Evolutionary conservation across 2,888 invertebrate genomes (phyloP), one percentile per base, ranked within the genome.

Genomic region (Eretmocerus hayati): DNA sequence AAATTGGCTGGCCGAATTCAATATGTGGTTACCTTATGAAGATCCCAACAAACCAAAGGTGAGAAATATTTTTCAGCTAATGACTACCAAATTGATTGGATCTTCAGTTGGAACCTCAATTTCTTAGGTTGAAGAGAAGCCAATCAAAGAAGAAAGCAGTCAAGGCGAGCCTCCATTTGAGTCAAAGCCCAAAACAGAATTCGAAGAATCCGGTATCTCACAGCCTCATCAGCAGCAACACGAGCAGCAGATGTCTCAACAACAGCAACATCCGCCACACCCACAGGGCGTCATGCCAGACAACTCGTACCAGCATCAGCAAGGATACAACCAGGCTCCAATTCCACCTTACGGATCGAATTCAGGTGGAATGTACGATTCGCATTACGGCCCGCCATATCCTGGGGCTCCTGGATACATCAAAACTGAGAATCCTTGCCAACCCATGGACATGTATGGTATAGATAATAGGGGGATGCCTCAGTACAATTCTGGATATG

Each of bases 1-100:
- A 72, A 97, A 97, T 75, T 97, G 96, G 97, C 75, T 90, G 60
- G 87, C 91, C 2, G 99, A 99, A 72, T 99, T 92, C 69, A 93
- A 97, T 67, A 90, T 91, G 84, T 99, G 97, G 96, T 75, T 94
- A 48, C 97, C 97, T 0, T 72, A 81, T 26, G 84, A 85, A 48
- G 77, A 81, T 2, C 65, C 69, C 4, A 56, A 60, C 46, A 54
- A 59, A 6, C 55, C 57, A 1, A 60, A 60, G 21, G 51, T 52
- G 46, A 6, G n/a, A 21, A 18, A 20, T 2, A 33, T 35, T 26
- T 26, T 26, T 6, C 26, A 9, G 26, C 6, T 11, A 26, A 26
- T 26, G 26, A 26, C 26, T 20, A 37, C 3, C 4, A 31, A 4
- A 31, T 4, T 6, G 4, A 31, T 31, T 31, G 3, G 6, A 31